Evolutionary conservation across 2,113 vertebrate genomes (phyloP).

Genomic region (Myrmecobius fasciatus): DNA sequence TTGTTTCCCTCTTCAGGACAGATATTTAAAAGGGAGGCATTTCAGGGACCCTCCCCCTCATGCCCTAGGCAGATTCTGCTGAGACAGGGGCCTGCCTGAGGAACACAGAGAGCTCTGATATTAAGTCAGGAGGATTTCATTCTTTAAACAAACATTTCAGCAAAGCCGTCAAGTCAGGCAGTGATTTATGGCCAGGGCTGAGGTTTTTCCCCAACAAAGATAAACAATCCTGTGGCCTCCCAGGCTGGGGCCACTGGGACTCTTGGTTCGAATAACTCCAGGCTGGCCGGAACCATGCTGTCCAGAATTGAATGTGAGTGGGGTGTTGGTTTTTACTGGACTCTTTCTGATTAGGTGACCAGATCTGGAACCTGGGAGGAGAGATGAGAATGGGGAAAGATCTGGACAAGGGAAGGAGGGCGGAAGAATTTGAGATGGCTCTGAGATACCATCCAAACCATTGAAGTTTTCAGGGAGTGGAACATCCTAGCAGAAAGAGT

Average conservation of each 20-base stretch:
- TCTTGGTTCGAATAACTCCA: constrained; percentile 79
- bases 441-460: neutral
- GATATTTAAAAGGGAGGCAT: constrained; percentile 63
- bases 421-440: neutral
- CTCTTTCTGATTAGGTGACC: constrained; percentile 72
- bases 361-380: constrained; percentile 68
- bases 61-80: constrained; percentile 26
- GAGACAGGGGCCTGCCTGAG: constrained; percentile 15
- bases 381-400: neutral
- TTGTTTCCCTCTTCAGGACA: constrained; percentile 68
- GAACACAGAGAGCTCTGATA: constrained; percentile 71
- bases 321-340: constrained; percentile 74
- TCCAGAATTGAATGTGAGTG: constrained; percentile 70
- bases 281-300: constrained; percentile 67
- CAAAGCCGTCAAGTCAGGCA: constrained; percentile 78
- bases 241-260: constrained; percentile 66
- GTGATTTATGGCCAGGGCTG: constrained; percentile 80
- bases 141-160: constrained; percentile 82
- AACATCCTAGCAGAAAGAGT: neutral
- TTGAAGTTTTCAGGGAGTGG: neutral
- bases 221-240: constrained; percentile 75
- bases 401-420: neutral
- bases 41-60: constrained; percentile 26
- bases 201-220: constrained; percentile 81
- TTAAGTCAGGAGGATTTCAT: constrained; percentile 78